A percentile compares a stretch with the other conserved stretches of the same genome.
Conservation (phyloP, 2,113 vertebrate genomes). For the Anguilla japonica region DNA sequence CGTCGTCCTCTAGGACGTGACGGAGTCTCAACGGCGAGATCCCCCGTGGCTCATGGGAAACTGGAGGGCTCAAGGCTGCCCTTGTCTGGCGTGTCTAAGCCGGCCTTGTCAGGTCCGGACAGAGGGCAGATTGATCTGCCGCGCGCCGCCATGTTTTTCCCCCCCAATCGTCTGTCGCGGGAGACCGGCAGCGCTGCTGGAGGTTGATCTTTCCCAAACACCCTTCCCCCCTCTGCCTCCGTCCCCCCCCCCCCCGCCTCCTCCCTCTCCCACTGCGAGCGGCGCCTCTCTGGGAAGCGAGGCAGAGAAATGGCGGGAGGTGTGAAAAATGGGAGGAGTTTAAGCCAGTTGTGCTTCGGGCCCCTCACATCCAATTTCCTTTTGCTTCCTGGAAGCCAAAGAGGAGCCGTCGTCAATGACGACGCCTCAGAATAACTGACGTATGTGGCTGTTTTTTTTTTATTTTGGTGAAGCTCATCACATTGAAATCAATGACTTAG, state of each 20-base stretch:
- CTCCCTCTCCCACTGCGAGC: background rate
- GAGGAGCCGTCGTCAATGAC: background rate
- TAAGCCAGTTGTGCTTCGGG: background rate
- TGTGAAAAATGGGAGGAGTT: slow-evolving; percentile 5
- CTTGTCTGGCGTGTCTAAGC: background rate
- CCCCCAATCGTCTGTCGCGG: background rate
- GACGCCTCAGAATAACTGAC: background rate
- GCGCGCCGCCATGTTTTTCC: background rate
- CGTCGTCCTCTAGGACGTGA: background rate
- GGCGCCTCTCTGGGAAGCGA: background rate
- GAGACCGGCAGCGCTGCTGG: background rate
- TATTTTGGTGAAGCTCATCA: too few relatives aligned
- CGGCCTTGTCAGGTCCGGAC: background rate
- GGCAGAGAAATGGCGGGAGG: background rate
- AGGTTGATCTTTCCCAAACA: background rate
- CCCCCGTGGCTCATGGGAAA: background rate
- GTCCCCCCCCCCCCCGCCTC: background rate
- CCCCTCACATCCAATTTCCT: background rate
- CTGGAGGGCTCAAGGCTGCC: too few relatives aligned
- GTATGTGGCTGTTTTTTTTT: too few relatives aligned
- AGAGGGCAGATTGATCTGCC: background rate
- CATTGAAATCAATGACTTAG: too few relatives aligned
- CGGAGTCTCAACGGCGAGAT: background rate
- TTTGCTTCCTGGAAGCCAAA: background rate
- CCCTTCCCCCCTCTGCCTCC: background rate